Percentiles rank a stretch among this genome's conserved stretches.
Evolutionary conservation across 2,797 vertebrate genomes (phyloP).

Genomic region (Oophaga sylvatica): DNA sequence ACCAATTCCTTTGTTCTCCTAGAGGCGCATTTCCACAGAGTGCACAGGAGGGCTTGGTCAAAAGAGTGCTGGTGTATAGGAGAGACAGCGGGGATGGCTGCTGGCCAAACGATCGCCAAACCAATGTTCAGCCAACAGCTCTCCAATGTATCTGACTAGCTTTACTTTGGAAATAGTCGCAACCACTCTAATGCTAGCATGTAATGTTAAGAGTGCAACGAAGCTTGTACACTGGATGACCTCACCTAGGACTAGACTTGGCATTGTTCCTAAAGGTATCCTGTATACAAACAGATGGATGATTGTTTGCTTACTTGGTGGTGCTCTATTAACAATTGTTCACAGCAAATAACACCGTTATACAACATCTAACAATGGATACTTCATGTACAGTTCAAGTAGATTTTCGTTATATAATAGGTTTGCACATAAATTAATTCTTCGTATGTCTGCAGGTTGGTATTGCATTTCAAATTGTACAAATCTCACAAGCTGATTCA

Average conservation of each 20-base stretch:
- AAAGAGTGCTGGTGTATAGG: too few relatives aligned
- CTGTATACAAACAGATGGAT: conserved; percentile 26
- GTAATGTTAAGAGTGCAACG: not conserved
- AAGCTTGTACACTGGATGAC: not conserved
- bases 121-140: too few relatives aligned
- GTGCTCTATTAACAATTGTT: conserved; percentile 9
- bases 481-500: not conserved
- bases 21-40: too few relatives aligned
- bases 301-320: conserved; percentile 34
- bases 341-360: not conserved
- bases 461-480: not conserved
- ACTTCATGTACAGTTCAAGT: not conserved
- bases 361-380: conserved; percentile 10
- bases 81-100: too few relatives aligned
- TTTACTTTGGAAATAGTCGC: too few relatives aligned
- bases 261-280: conserved; percentile 11
- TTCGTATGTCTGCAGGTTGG: not conserved
- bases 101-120: too few relatives aligned
- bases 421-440: not conserved
- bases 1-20: too few relatives aligned
- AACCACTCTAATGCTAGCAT: not conserved
- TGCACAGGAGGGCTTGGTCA: too few relatives aligned
- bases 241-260: not conserved
- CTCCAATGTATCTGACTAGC: too few relatives aligned
- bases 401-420: not conserved